phyloP scores from a whole-genome alignment of 2,888 invertebrate genomes.

The Hedychridium roseum region DNA sequence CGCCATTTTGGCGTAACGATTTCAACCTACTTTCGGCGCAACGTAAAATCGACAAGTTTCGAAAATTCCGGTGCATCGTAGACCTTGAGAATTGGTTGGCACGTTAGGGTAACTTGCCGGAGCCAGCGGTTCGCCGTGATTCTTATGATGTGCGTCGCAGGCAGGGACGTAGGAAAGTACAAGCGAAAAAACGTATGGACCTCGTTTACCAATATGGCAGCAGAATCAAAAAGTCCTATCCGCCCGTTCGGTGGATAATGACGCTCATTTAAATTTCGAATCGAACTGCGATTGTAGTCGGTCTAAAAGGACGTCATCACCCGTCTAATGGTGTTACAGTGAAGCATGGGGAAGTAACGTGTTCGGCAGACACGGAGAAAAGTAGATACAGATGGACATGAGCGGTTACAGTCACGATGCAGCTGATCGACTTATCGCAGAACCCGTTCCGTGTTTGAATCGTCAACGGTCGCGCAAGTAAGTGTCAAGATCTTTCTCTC shows the following conservation, averaged over 20 bases:
- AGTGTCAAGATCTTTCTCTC: constrained; percentile 10
- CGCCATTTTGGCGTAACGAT: too few relatives aligned
- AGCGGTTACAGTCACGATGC: neutral
- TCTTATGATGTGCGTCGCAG: too few relatives aligned
- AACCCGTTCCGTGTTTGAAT: constrained; percentile 35
- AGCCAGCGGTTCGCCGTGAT: too few relatives aligned
- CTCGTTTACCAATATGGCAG: constrained; percentile 36
- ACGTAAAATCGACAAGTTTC: too few relatives aligned
- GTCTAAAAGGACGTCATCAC: constrained; percentile 3
- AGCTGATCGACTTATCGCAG: constrained; percentile 25
- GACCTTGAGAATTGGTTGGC: too few relatives aligned
- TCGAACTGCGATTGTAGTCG: too few relatives aligned
- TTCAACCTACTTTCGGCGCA: too few relatives aligned
- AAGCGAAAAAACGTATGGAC: too few relatives aligned
- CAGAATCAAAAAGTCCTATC: constrained; percentile 22
- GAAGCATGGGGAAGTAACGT: neutral
- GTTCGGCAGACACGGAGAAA: neutral
- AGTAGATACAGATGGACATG: neutral
- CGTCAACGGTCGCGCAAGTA: constrained; percentile 34
- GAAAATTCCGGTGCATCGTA: too few relatives aligned
- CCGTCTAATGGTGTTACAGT: constrained; percentile 1
- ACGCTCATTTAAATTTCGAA: too few relatives aligned
- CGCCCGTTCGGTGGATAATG: constrained; percentile 23
- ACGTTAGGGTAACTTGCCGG: too few relatives aligned
- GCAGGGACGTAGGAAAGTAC: too few relatives aligned